A percentile compares a stretch with the other conserved stretches of the same genome.
Conservation (phyloP, 2,113 vertebrate genomes). For the Prietella phreatophila region DNA sequence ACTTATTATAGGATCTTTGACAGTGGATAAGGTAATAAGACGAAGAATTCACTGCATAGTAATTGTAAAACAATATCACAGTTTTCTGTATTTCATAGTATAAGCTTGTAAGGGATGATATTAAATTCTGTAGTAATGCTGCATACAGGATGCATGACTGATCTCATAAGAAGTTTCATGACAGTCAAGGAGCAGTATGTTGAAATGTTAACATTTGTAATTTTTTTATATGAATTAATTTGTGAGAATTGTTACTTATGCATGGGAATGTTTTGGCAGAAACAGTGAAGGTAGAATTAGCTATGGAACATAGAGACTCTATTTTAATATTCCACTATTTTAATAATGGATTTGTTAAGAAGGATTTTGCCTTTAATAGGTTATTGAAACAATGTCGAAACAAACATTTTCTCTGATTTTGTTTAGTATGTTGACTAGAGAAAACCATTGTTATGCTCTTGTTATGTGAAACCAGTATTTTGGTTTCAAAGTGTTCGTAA, state of each 20-base stretch:
- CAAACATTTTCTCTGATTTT: neutral
- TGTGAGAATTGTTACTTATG: neutral
- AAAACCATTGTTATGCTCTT: neutral
- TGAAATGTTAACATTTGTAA: neutral
- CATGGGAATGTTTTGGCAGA: neutral
- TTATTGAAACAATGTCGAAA: neutral
- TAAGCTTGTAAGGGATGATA: neutral
- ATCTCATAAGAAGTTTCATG: neutral
- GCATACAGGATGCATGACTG: neutral
- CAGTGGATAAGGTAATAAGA: neutral
- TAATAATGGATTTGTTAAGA: neutral
- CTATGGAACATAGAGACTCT: neutral
- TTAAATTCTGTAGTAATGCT: neutral
- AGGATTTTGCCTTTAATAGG: neutral
- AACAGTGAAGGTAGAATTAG: neutral
- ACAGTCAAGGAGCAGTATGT: neutral
- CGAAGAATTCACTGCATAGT: neutral
- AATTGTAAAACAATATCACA: neutral
- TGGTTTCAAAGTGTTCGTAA: neutral
- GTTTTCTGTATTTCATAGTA: neutral
- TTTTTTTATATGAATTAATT: neutral
- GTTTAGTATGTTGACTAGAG: neutral
- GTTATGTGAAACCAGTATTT: neutral
- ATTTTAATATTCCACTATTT: neutral
- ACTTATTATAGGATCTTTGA: neutral